Conservation (phyloP, 2,797 vertebrate genomes). For the Coregonus suidteri region DNA sequence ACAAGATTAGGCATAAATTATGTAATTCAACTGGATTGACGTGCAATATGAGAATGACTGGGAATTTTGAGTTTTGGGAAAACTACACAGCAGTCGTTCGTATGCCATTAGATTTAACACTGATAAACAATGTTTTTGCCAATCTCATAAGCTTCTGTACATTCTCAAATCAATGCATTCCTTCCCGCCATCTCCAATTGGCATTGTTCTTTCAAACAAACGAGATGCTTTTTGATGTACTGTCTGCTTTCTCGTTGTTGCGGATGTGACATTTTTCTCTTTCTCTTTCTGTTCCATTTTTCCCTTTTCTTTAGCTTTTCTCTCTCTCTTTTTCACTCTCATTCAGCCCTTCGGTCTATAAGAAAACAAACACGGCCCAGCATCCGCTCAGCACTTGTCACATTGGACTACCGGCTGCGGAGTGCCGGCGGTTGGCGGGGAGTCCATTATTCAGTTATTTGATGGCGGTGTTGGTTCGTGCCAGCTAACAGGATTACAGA, state of each 20-base stretch:
- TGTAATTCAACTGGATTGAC: no score
- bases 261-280: neutral
- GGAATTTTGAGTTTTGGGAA: no score
- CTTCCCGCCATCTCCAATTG: neutral
- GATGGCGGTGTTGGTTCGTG: neutral
- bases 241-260: neutral
- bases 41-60: no score
- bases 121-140: no score
- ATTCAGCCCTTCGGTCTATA: neutral
- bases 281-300: neutral
- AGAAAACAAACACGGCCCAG: no score
- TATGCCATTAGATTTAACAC: no score
- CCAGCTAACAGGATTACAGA: constrained; percentile 36
- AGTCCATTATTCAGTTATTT: constrained; percentile 16
- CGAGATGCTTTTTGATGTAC: neutral
- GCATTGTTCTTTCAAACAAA: neutral
- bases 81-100: no score
- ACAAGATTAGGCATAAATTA: no score
- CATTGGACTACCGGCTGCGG: constrained; percentile 7
- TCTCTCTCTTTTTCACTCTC: no score
- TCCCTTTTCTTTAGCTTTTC: neutral
- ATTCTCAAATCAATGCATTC: neutral
- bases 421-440: constrained; percentile 8
- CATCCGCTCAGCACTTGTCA: neutral
- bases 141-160: no score